These are phyloP conservation scores for Charina bottae DNA, from an alignment of 2,113 vertebrate genomes.

Conservation along the genomic window DNA sequence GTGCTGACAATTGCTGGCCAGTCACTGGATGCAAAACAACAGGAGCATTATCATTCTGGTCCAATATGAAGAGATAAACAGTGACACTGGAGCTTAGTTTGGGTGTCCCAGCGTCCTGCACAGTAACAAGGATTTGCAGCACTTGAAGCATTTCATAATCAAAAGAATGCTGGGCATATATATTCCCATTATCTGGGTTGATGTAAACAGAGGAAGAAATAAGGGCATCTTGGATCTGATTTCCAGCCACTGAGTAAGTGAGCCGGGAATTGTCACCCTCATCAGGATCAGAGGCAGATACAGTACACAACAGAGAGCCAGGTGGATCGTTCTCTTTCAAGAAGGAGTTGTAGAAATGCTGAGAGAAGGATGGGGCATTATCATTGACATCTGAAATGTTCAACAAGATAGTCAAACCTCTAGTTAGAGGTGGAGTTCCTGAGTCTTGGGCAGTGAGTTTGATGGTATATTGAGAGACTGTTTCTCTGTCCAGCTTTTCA, in stretches of 20 bases:
- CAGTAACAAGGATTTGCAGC: conserved; percentile 70
- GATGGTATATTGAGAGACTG: conserved; percentile 70
- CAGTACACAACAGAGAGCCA: conserved; percentile 80
- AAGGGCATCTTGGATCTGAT: conserved; percentile 69
- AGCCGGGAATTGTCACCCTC: conserved; percentile 76
- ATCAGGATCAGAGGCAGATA: conserved; percentile 81
- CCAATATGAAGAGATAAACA: conserved; percentile 78
- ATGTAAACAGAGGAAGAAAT: conserved; percentile 83
- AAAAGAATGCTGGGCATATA: conserved; percentile 80
- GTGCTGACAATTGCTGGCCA: conserved; percentile 62
- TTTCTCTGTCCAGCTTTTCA: conserved; percentile 79
- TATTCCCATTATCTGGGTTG: conserved; percentile 79
- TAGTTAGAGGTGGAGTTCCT: conserved; percentile 78
- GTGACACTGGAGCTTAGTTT: conserved; percentile 69
- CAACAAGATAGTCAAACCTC: conserved; percentile 75
- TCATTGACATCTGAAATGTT: conserved; percentile 89
- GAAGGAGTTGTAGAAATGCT: conserved; percentile 75
- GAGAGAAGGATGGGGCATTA: conserved; percentile 78
- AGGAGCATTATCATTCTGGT: conserved; percentile 81
- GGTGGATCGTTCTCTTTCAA: conserved; percentile 80
- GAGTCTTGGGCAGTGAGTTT: conserved; percentile 78
- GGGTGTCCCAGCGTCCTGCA: conserved; percentile 76
- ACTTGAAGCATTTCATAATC: conserved; percentile 79
- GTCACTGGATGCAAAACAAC: conserved; percentile 79
- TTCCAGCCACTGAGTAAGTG: conserved; percentile 77